A percentile compares a stretch with the other conserved stretches of the same genome.
Evolutionary conservation across 2,888 invertebrate genomes (phyloP).

Genomic region (Periphyllus acericola): DNA sequence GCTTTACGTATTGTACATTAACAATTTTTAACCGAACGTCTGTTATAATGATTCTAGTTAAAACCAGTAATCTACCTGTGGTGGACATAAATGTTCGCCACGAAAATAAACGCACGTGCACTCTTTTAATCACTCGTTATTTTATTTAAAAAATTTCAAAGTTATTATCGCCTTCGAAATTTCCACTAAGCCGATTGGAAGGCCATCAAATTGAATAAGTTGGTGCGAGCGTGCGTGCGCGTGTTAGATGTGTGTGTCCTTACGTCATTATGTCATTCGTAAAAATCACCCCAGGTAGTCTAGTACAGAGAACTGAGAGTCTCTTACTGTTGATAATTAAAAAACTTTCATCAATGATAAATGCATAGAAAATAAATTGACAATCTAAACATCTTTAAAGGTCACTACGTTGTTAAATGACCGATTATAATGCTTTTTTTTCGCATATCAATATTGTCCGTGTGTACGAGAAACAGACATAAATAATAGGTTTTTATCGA

Average conservation of each 20-base stretch:
- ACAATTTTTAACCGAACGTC: neutral
- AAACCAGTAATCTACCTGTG: neutral
- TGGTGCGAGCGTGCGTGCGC: neutral
- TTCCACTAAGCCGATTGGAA: slow-evolving; percentile 20
- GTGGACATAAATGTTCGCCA: neutral
- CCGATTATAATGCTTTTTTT: slow-evolving; percentile 22
- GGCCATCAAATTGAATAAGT: slow-evolving; percentile 48
- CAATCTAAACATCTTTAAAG: slow-evolving; percentile 33
- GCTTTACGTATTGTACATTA: neutral
- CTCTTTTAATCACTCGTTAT: neutral
- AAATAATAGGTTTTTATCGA: neutral
- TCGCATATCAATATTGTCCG: neutral
- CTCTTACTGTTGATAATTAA: slow-evolving; percentile 36
- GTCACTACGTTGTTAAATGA: slow-evolving; percentile 39
- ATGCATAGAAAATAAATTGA: slow-evolving; percentile 26
- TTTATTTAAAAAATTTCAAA: slow-evolving; percentile 27
- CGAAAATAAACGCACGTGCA: neutral
- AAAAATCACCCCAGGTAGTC: slow-evolving; percentile 59
- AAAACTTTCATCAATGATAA: slow-evolving; percentile 48
- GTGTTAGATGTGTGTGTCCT: slow-evolving; percentile 9
- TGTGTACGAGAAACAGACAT: neutral
- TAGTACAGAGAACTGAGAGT: slow-evolving; percentile 38
- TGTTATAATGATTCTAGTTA: neutral
- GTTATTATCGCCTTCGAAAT: slow-evolving; percentile 37
- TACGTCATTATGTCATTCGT: slow-evolving; percentile 47